Conservation (phyloP, 2,888 invertebrate species). For the Melieria crassipennis region DNA sequence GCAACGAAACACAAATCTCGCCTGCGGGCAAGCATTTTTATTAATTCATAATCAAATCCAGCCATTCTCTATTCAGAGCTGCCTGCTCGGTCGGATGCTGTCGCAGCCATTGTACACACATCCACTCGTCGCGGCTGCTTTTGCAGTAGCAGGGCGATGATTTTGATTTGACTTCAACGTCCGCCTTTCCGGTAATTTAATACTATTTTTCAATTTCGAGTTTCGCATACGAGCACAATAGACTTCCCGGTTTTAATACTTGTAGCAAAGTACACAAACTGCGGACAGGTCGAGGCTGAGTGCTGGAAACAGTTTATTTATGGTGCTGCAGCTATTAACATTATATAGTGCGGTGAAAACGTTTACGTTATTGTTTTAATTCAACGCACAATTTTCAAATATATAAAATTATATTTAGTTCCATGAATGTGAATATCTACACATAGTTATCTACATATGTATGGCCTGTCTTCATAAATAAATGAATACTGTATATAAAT, state of each 20-base stretch:
- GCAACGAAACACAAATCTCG: slow-evolving; percentile 62
- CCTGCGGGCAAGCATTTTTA: slow-evolving; percentile 66
- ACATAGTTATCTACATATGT: too few species aligned
- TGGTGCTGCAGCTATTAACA: too few species aligned
- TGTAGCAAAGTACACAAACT: too few species aligned
- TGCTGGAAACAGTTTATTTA: too few species aligned
- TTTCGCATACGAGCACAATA: slow-evolving; percentile 35
- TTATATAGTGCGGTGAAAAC: too few species aligned
- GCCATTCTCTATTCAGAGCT: slow-evolving; percentile 36
- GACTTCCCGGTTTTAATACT: neutral
- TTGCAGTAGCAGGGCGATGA: slow-evolving; percentile 33
- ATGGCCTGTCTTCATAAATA: too few species aligned
- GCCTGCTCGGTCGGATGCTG: neutral
- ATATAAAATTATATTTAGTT: too few species aligned
- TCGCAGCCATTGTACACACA: neutral
- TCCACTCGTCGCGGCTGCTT: neutral
- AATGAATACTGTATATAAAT: too few species aligned
- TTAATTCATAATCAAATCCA: slow-evolving; percentile 66
- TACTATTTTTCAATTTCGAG: slow-evolving; percentile 55
- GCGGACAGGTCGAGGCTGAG: too few species aligned
- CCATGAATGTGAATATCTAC: too few species aligned
- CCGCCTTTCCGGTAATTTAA: slow-evolving; percentile 52
- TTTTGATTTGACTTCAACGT: slow-evolving; percentile 56
- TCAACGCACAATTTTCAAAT: too few species aligned
- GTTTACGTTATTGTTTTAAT: too few species aligned